phyloP scores from a whole-genome alignment of 2,113 vertebrate species.

The Piprites chloris region DNA sequence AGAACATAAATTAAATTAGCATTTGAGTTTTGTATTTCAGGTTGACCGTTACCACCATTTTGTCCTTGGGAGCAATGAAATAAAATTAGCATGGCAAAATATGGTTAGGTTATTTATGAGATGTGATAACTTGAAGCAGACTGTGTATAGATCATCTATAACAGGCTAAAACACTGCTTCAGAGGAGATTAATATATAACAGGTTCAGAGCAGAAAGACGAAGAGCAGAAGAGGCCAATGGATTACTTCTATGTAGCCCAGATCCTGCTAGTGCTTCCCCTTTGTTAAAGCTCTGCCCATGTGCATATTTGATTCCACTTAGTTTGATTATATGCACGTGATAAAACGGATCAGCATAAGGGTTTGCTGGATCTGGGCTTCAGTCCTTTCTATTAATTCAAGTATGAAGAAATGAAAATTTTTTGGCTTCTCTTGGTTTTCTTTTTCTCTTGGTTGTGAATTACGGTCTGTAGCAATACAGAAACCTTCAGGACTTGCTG shows the following conservation, averaged over 20 bases:
- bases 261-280: background rate
- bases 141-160: background rate
- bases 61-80: conserved; percentile 24
- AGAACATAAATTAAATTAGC: conserved; percentile 13
- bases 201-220: background rate
- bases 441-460: background rate
- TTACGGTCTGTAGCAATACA: background rate
- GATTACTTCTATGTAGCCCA: background rate
- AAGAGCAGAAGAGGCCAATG: background rate
- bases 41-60: background rate
- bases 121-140: conserved; percentile 16
- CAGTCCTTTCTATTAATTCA: background rate
- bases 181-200: background rate
- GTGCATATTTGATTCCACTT: background rate
- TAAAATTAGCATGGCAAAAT: conserved; percentile 14
- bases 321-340: background rate
- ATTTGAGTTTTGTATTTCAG: conserved; percentile 31
- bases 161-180: background rate
- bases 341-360: background rate
- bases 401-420: background rate
- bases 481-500: conserved; percentile 14
- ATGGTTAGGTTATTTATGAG: conserved; percentile 30
- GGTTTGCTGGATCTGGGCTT: background rate
- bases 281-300: background rate
- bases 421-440: background rate